Evolutionary conservation across 2,888 invertebrate genomes (phyloP).

Genomic region (Minunthozetes semirufus): DNA sequence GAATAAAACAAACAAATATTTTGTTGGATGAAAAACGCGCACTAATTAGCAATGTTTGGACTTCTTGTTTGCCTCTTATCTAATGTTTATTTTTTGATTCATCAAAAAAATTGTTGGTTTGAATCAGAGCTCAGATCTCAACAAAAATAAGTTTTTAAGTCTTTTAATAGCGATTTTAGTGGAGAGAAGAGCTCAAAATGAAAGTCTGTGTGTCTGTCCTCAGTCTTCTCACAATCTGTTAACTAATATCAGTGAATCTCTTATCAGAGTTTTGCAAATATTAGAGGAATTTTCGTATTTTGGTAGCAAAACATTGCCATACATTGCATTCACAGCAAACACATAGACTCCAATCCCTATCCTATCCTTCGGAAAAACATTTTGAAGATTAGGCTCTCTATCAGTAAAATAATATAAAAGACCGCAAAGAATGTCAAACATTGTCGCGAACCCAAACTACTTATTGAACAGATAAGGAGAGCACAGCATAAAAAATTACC

Average conservation of each 20-base stretch:
- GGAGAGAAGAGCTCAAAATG: neutral
- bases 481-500: neutral
- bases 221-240: neutral
- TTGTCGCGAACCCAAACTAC: constrained; percentile 22
- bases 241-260: constrained; percentile 1
- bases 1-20: neutral
- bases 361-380: neutral
- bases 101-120: neutral
- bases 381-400: neutral
- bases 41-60: neutral
- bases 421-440: constrained; percentile 28
- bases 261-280: neutral
- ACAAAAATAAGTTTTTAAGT: neutral
- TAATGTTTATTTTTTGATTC: neutral
- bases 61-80: neutral
- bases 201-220: neutral
- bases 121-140: neutral
- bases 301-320: constrained; percentile 16
- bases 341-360: neutral
- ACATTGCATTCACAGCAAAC: neutral
- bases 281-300: constrained; percentile 8
- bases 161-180: neutral
- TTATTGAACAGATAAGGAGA: neutral
- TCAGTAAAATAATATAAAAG: constrained; percentile 10
- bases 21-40: neutral